Percentiles rank a stretch among this genome's conserved stretches.
Evolutionary conservation across 2,888 invertebrate species (phyloP).

Genomic region (Trachelus iudaicus): DNA sequence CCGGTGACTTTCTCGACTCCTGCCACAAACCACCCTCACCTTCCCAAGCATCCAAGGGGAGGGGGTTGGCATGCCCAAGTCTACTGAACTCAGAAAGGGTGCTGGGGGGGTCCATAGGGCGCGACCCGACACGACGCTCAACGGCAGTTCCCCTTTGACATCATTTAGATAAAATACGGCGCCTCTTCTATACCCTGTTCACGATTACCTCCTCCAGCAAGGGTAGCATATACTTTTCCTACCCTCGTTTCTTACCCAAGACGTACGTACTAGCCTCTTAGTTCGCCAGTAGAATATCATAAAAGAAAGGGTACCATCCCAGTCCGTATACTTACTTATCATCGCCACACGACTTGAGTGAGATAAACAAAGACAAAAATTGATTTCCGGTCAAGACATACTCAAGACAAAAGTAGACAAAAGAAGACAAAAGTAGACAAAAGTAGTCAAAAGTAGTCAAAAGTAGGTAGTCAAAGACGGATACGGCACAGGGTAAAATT

Average conservation of each 20-base stretch:
- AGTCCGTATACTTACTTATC: background rate
- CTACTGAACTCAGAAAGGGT: background rate
- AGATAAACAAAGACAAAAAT: background rate
- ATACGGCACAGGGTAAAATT: background rate
- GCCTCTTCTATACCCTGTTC: conserved; percentile 28
- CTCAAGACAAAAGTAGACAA: too few species aligned
- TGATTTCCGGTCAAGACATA: background rate
- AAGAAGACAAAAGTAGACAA: too few species aligned
- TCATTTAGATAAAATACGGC: conserved; percentile 60
- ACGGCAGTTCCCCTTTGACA: conserved; percentile 52
- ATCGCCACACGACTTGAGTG: background rate
- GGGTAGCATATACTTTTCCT: conserved; percentile 11
- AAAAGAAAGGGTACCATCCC: conserved; percentile 20
- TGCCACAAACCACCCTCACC: background rate
- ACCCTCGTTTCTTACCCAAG: conserved; percentile 18
- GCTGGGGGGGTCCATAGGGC: conserved; percentile 31
- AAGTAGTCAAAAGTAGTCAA: too few species aligned
- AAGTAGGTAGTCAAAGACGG: background rate
- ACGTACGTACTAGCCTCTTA: conserved; percentile 15
- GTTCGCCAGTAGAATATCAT: conserved; percentile 39
- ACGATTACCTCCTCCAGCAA: conserved; percentile 33
- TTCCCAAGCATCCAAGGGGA: background rate
- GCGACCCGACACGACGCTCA: conserved; percentile 38
- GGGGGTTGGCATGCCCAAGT: background rate
- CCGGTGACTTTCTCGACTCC: background rate